Conservation (phyloP, 2,113 vertebrate species). For the Dicentrarchus labrax region DNA sequence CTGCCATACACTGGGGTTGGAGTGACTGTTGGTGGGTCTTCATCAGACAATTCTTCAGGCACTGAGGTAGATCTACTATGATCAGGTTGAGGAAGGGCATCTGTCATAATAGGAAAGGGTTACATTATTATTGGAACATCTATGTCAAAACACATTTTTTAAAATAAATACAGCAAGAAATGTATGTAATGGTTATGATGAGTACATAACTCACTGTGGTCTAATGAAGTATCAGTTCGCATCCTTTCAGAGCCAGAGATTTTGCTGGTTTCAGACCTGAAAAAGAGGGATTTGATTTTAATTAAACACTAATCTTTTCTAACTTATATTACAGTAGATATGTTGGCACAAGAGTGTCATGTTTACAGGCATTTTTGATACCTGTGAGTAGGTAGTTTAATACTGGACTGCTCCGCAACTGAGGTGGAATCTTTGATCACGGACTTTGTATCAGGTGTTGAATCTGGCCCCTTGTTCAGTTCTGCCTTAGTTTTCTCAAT, state of each 20-base stretch:
- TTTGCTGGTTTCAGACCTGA: constrained; percentile 86
- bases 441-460: constrained; percentile 84
- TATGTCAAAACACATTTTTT: background rate
- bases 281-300: constrained; percentile 24
- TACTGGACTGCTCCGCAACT: constrained; percentile 84
- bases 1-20: constrained; percentile 67
- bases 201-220: constrained; percentile 81
- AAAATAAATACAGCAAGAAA: background rate
- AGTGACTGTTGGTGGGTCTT: constrained; percentile 78
- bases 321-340: background rate
- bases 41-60: constrained; percentile 76
- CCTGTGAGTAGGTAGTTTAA: constrained; percentile 87
- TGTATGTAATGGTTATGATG: background rate
- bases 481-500: constrained; percentile 97
- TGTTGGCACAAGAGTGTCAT: background rate
- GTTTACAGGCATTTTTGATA: constrained; percentile 57
- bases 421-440: constrained; percentile 87
- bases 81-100: constrained; percentile 43
- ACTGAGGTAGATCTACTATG: constrained; percentile 74
- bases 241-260: constrained; percentile 83
- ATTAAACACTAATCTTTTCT: background rate
- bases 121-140: background rate
- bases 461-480: constrained; percentile 88
- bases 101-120: constrained; percentile 45
- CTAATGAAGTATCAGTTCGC: constrained; percentile 82